phyloP scores from a whole-genome alignment of 2,797 vertebrate genomes.

The Prionace glauca region DNA sequence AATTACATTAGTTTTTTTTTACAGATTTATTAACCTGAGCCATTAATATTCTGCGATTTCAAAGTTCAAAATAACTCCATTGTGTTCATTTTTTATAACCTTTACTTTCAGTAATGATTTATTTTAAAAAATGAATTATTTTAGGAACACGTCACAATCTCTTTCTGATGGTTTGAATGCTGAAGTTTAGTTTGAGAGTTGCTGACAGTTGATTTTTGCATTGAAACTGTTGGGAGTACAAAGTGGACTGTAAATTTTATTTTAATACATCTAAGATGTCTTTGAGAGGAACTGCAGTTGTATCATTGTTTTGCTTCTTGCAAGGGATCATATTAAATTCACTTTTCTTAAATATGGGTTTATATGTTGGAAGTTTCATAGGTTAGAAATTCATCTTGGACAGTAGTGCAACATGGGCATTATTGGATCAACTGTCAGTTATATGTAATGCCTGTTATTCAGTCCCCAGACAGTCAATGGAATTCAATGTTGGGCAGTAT shows the following conservation, averaged over 20 bases:
- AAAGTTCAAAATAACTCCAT: neutral
- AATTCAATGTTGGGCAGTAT: neutral
- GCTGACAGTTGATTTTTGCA: conserved; percentile 9
- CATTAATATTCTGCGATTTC: neutral
- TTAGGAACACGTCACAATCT: too few relatives aligned
- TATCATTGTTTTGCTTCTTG: neutral
- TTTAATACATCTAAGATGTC: neutral
- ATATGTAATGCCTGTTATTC: neutral
- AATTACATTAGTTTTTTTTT: neutral
- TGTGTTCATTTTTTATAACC: neutral
- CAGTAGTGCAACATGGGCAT: neutral
- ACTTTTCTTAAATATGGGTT: neutral
- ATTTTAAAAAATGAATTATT: neutral
- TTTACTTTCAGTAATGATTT: neutral
- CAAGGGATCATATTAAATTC: neutral
- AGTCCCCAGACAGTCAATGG: neutral
- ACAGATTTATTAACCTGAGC: neutral
- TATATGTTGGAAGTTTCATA: neutral
- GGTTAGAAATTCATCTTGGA: neutral
- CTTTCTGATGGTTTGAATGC: neutral
- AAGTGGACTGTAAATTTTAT: neutral
- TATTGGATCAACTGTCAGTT: neutral
- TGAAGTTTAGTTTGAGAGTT: neutral
- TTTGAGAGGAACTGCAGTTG: neutral
- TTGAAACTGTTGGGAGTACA: neutral